Evolutionary conservation across 2,113 vertebrate genomes (phyloP), one percentile per base, ranked within the genome.

Genomic region (Choloepus hoffmanni): DNA sequence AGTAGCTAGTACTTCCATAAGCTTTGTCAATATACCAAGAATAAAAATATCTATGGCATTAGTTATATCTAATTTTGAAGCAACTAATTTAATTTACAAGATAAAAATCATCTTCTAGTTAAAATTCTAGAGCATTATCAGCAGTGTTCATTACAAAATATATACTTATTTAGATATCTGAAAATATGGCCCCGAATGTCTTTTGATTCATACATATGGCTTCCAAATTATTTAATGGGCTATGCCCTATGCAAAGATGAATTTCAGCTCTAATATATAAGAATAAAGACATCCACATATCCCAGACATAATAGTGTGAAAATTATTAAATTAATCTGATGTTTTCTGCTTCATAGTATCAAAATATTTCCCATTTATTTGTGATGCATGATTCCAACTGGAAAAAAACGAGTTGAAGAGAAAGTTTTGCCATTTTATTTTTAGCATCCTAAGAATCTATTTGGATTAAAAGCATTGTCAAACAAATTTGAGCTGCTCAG

Each of bases 291-390:
- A 85, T 94, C 67, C 9, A 93, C 1, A 36, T 18, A 62, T 70
- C 36, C 36, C 89, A 83, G 43, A 90, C 60, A 88, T 84, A 94
- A 93, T 24, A 95, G 7, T 30, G 70, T 94, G 43, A 82, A 93
- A 96, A 73, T 76, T 76, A 96, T 63, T 90, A 88, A 93, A 70
- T 95, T 95, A 93, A 36, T 15, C 76, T 94, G 24, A 62, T 90
- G n/a, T 18, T 97, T 96, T 91, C 60, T 95, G 76, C 30, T 96
- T 96, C 33, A 89, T 12, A 68, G 28, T 14, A 85, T 83, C 87
- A 92, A 96, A 96, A 86, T 70, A 85, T 89, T 92, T 96, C 45
- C 63, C 48, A 93, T 76, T 74, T 79, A 91, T 95, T 89, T 88
- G 5, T 81, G n/a, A 92, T 86, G 15, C 24, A 79, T 87, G 96